Base-by-base conservation (phyloP, 2,888 invertebrate genomes). In the Acleris holmiana region DNA sequence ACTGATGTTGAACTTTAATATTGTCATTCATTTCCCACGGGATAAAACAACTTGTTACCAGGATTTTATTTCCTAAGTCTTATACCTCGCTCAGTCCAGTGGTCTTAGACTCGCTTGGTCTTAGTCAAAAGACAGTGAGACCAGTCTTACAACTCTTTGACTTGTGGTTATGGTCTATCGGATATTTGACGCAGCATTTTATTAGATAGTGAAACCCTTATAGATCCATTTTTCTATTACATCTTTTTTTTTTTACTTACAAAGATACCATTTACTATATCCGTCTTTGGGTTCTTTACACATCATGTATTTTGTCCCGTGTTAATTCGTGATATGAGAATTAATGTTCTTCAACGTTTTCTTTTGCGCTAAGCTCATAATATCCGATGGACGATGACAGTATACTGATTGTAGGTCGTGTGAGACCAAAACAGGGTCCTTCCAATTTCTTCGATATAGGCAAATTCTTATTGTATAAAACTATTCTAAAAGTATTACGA, bases 391-490 rank as follows among this genome's bases (percentile, higher is more conserved):
- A 6, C 63, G 18, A 19, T 17, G 51, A 23, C 40, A n/a, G 47
- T 25, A 57, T 41, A 41, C 57, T 59, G 40, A 61, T 50, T 56
- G 56, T 82, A 82, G 78, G 79, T 84, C 80, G 80, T 76, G 69
- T 81, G 73, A 81, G 80, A 83, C 79, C 81, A 76, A 83, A 84
- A 87, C 88, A 88, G 88, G 86, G 88, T 90, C 88, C 83, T 89
- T 88, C 85, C 85, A 88, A 83, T 83, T 83, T 84, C 81, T 74
- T 75, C 72, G 76, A 72, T 84, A 84, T 88, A 86, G 80, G 84
- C 84, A 84, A 78, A 77, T 75, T 73, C 68, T 71, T 73, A 75
- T 67, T 82, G 80, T 80, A 80, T 74, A 81, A 73, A 78, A 81
- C 76, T 73, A 83, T 82, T 88, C 86, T 88, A 88, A 88, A 88